Evolutionary conservation across 2,797 vertebrate species (phyloP).

Genomic region (Antrozous pallidus): DNA sequence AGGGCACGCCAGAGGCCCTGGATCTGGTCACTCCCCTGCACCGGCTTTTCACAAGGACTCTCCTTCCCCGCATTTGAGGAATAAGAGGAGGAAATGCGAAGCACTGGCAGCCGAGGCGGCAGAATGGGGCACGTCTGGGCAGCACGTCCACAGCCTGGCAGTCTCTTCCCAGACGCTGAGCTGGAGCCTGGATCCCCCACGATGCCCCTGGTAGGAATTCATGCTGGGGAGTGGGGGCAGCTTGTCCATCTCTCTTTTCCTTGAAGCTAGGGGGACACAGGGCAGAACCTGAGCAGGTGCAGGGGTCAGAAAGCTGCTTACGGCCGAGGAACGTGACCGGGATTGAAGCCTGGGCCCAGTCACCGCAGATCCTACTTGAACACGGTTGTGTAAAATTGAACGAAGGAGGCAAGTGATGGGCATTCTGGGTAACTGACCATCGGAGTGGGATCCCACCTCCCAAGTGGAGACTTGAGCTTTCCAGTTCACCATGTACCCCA

Average conservation of each 20-base stretch:
- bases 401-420: not conserved
- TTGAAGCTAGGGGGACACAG: not conserved
- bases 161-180: not conserved
- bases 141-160: not conserved
- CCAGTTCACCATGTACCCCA: too few relatives aligned
- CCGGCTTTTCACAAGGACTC: not conserved
- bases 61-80: not conserved
- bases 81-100: not conserved
- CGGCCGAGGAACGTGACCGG: fast-evolving
- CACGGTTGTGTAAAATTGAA: not conserved
- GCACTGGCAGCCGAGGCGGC: fast-evolving
- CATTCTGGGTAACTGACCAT: not conserved
- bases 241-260: not conserved
- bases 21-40: not conserved
- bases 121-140: not conserved
- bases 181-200: not conserved
- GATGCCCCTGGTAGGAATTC: not conserved
- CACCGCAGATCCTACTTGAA: not conserved
- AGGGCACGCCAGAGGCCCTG: not conserved
- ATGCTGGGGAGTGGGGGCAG: not conserved
- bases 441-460: not conserved
- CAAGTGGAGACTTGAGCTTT: not conserved
- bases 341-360: not conserved
- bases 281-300: not conserved
- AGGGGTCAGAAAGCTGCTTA: not conserved